Percentiles rank a stretch among this genome's conserved stretches.
These are phyloP conservation scores for Coecobrya sp. DNA, from an alignment of 2,888 invertebrate species.

Conservation along the genomic window DNA sequence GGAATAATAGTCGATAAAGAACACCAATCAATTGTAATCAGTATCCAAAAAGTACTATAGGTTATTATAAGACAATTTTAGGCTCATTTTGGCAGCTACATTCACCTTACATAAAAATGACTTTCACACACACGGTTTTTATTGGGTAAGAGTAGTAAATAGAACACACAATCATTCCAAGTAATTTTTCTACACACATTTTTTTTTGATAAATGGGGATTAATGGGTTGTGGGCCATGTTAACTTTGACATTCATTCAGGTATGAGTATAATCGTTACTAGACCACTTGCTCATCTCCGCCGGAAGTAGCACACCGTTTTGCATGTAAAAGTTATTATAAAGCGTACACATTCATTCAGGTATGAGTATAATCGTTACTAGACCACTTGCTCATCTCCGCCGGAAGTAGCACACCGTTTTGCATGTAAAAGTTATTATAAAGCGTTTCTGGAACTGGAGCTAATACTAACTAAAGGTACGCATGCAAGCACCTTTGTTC, in stretches of 20 bases:
- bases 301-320: neutral
- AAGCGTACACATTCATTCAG: neutral
- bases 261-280: neutral
- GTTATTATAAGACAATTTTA: neutral
- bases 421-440: neutral
- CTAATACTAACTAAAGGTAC: neutral
- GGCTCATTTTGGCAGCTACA: slow-evolving; percentile 23
- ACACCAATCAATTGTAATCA: neutral
- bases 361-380: neutral
- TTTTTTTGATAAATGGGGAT: too few relatives aligned
- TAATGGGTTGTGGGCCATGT: too few relatives aligned
- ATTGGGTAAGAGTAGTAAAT: neutral
- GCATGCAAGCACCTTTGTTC: neutral
- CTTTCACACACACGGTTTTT: neutral
- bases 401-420: neutral
- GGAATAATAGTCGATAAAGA: slow-evolving; percentile 7
- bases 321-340: neutral
- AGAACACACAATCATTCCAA: too few relatives aligned
- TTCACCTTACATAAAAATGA: neutral
- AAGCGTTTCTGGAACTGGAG: neutral
- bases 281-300: neutral
- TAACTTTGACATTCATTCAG: too few relatives aligned
- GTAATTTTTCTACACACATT: too few relatives aligned
- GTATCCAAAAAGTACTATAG: neutral
- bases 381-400: neutral